Conservation (phyloP, 2,113 vertebrate genomes). For the Perccottus glenii region DNA sequence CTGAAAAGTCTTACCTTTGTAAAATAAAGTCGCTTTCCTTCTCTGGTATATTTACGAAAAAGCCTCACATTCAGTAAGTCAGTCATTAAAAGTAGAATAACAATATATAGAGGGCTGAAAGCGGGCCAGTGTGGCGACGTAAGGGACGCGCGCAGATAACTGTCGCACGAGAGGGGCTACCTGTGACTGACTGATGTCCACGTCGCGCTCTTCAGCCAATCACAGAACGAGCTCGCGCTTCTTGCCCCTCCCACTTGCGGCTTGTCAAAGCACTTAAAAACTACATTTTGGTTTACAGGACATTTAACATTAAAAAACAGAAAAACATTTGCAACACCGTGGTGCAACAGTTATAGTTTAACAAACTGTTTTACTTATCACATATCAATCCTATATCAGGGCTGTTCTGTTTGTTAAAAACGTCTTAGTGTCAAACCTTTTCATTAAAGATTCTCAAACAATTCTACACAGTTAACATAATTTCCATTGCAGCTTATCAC, state of each 20-base stretch:
- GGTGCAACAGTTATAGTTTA: too few relatives aligned
- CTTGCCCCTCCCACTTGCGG: background rate
- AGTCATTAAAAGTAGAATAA: constrained; percentile 20
- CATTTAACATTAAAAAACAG: background rate
- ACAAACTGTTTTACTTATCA: too few relatives aligned
- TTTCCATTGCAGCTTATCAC: constrained; percentile 62
- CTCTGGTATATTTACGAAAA: constrained; percentile 23
- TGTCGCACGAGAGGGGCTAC: constrained; percentile 69
- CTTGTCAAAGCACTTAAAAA: background rate
- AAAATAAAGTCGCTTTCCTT: constrained; percentile 11
- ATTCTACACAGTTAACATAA: constrained; percentile 42
- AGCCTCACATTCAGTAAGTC: constrained; percentile 8
- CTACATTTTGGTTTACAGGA: background rate
- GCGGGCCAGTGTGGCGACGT: constrained; percentile 14
- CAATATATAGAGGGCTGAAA: background rate
- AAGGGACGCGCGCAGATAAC: constrained; percentile 38
- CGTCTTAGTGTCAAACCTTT: background rate
- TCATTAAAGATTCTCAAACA: background rate
- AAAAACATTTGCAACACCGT: background rate
- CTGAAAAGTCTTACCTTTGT: constrained; percentile 42
- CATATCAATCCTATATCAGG: too few relatives aligned
- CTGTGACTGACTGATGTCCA: constrained; percentile 77
- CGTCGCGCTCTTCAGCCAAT: constrained; percentile 81
- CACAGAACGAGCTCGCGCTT: constrained; percentile 24
- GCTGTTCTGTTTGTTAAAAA: too few relatives aligned